Base-by-base conservation (phyloP, 2,888 invertebrate species). In the Hoplodrina blanda region DNA sequence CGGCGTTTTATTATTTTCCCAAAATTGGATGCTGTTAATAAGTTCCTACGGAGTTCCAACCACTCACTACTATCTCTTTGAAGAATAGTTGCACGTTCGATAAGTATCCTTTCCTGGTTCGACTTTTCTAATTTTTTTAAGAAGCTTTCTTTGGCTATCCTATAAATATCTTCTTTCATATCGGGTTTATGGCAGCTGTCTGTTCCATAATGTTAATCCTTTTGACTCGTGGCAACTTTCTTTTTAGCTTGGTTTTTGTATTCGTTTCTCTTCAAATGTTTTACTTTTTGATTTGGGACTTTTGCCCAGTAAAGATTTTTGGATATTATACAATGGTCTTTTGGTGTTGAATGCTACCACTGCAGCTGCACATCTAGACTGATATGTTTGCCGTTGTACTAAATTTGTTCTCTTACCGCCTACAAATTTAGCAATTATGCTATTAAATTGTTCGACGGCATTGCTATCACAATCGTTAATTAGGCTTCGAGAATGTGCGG, bases 331-430 rank as follows among this genome's bases (percentile, higher is more conserved):
- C 41, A 53, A 62, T 62, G 62, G 62, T 8, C 41, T 37, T 62
- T 62, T 62, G 6, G 62, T 62, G 33, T 61, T 61, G 8, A 50
- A 61, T 61, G 33, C 30, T 50, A 65, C 56, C 1, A 61, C 70
- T 19, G 70, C 65, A 13, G 55, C 61, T 17, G 60, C 60, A 56
- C 61, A 70, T 17, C 65, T 65, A 1, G 55, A 37, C 11, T 70
- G 61, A 44, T 70, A 70, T 44, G 60, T 44, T 44, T 49, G 41
- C 30, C 56, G 54, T 33, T 50, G 61, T 4, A 25, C 4, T 33
- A 56, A n/a, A 56, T 70, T 70, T 33, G 46, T 70, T 60, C 71
- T 13, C 65, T 64, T 69, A 20, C 69, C 62, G 17, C 69, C 65
- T 13, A 66, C 62, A n/a, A n/a, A n/a, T 62, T 71, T 66, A 53